Evolutionary conservation across 2,888 invertebrate genomes (phyloP), one percentile per base, ranked within the genome.

Genomic region (Euzophera pinguis): DNA sequence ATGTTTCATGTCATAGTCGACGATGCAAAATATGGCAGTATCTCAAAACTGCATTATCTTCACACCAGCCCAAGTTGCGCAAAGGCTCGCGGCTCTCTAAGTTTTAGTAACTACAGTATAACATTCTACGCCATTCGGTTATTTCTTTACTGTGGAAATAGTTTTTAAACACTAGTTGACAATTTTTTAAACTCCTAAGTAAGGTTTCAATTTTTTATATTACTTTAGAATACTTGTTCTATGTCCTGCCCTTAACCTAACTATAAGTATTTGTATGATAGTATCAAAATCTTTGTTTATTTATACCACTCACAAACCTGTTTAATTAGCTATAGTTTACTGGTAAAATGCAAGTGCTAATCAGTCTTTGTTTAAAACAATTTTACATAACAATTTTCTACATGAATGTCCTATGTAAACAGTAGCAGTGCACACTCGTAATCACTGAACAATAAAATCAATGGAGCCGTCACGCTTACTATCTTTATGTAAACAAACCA

Each of bases 401-500:
- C 27, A 47, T 37, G 50, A 42, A 41, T 54, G 51, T 54, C 54
- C 56, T 56, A 57, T 62, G 59, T 63, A 63, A 65, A 69, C 56
- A 64, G 54, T 49, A 57, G 53, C 71, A 16, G 3, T 69, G 79
- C 62, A 75, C 81, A 71, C 62, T 71, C 66, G 53, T 65, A 74
- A 74, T 66, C 60, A 62, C 49, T 56, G 49, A 60, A 67, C 62
- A 73, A 76, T 81, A 78, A 79, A 79, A 80, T 81, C 69, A 71
- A 70, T 60, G 67, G 62, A 57, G 54, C 59, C 67, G 67, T 70
- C 68, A 64, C 68, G 62, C 52, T 52, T 14, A 54, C 55, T 55
- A 62, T 62, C 69, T 67, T 59, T 61, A 60, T 60, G 59, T 41
- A 53, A 35, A 42, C 49, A 55, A 53, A 53, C 43, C 41, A 12